These are phyloP conservation scores for Melanostoma mellinum DNA, from an alignment of 2,888 invertebrate species.

Conservation along the genomic window DNA sequence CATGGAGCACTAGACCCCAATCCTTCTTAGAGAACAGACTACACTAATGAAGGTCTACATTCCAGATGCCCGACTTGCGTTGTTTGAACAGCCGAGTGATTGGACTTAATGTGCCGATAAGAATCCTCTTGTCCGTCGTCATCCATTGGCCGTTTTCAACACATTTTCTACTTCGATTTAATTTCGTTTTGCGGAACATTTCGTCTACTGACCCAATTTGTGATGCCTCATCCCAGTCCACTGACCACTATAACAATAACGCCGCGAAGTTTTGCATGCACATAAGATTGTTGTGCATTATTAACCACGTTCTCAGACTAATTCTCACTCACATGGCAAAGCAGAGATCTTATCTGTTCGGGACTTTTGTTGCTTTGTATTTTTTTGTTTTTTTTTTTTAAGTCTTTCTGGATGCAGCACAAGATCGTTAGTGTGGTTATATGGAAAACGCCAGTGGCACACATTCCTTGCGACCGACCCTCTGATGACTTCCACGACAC, in stretches of 20 bases:
- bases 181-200: constrained; percentile 67
- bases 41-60: constrained; percentile 34
- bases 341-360: constrained; percentile 41
- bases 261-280: constrained; percentile 53
- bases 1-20: constrained; percentile 1
- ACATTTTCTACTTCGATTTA: constrained; percentile 56
- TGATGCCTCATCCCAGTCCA: constrained; percentile 29
- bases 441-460: constrained; percentile 48
- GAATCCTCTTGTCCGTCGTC: constrained; percentile 28
- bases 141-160: constrained; percentile 34
- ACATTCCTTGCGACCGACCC: constrained; percentile 31
- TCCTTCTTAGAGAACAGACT: background rate
- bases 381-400: constrained; percentile 10
- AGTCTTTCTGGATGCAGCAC: constrained; percentile 25
- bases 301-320: constrained; percentile 68
- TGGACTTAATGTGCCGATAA: constrained; percentile 67
- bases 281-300: constrained; percentile 61
- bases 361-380: background rate
- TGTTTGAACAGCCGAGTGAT: constrained; percentile 40
- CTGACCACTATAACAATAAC: constrained; percentile 68
- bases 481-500: constrained; percentile 48
- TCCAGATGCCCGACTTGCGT: constrained; percentile 27
- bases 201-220: constrained; percentile 67
- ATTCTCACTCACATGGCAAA: constrained; percentile 57
- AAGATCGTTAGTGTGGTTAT: constrained; percentile 53